These are phyloP conservation scores for Calliopsis andreniformis DNA, from an alignment of 1,140 invertebrate genomes.

Conservation along the genomic window DNA sequence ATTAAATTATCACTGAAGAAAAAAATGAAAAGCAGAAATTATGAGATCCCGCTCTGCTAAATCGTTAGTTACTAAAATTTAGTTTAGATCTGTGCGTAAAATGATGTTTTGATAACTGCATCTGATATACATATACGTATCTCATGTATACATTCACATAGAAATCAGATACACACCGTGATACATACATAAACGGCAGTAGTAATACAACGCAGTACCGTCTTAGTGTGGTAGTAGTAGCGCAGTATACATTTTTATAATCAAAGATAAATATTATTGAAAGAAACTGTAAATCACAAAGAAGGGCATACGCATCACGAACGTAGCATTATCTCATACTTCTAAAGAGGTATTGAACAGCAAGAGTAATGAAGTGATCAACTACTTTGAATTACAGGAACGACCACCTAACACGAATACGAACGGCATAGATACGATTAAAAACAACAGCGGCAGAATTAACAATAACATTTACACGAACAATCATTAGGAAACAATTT, in stretches of 20 bases:
- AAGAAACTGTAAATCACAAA: constrained; percentile 1
- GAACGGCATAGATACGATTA: constrained; percentile 16
- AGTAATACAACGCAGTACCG: neutral
- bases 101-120: too few species aligned
- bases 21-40: too few species aligned
- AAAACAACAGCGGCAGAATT: constrained; percentile 24
- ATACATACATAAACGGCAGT: neutral
- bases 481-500: constrained; percentile 21
- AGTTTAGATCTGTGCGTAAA: neutral
- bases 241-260: constrained; percentile 22
- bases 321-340: neutral
- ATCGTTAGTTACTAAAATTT: neutral
- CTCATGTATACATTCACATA: neutral
- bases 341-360: constrained; percentile 1
- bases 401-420: constrained; percentile 24
- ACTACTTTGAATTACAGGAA: constrained; percentile 24
- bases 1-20: neutral
- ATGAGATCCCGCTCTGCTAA: neutral
- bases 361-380: constrained; percentile 17
- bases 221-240: constrained; percentile 18
- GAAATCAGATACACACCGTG: neutral
- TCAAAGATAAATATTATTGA: constrained; percentile 23
- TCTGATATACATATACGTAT: too few species aligned
- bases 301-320: neutral
- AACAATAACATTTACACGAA: neutral